phyloP scores from a whole-genome alignment of 2,797 vertebrate species.

The Anomalospiza imberbis region DNA sequence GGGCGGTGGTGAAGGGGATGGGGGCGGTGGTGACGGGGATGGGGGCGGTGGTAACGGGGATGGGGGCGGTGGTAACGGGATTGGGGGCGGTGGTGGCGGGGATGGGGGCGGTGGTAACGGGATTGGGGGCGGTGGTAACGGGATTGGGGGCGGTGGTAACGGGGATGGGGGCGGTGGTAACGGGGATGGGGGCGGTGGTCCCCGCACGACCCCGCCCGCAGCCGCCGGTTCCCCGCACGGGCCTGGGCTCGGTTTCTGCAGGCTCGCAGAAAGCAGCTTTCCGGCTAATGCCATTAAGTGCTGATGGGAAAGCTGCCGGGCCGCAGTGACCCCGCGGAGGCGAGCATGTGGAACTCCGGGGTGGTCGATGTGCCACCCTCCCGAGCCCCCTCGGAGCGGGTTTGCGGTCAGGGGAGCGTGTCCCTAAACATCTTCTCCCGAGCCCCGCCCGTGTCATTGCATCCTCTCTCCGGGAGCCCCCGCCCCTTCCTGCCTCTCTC shows the following conservation, averaged over 20 bases:
- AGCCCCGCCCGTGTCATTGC: neutral
- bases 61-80: too few relatives aligned
- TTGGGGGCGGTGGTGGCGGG: neutral
- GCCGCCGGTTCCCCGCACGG: neutral
- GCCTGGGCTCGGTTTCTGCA: neutral
- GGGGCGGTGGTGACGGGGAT: too few relatives aligned
- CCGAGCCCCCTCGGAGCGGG: too few relatives aligned
- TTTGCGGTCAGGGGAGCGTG: accelerated
- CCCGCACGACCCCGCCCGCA: neutral
- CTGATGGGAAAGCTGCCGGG: neutral
- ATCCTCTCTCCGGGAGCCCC: neutral
- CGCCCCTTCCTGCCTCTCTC: neutral
- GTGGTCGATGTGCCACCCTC: accelerated
- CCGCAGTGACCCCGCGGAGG: neutral
- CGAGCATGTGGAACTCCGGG: accelerated
- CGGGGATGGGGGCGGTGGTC: too few relatives aligned
- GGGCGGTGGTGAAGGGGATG: too few relatives aligned
- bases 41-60: too few relatives aligned
- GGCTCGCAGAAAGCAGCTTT: slow-evolving; percentile 10
- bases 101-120: too few relatives aligned
- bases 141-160: neutral
- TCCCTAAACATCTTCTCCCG: neutral
- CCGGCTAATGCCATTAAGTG: slow-evolving; percentile 11
- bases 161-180: neutral
- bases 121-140: neutral